A percentile compares a stretch with the other conserved stretches of the same genome.
phyloP scores from a whole-genome alignment of 2,888 invertebrate genomes.

The Hemicrepidius hirtus region DNA sequence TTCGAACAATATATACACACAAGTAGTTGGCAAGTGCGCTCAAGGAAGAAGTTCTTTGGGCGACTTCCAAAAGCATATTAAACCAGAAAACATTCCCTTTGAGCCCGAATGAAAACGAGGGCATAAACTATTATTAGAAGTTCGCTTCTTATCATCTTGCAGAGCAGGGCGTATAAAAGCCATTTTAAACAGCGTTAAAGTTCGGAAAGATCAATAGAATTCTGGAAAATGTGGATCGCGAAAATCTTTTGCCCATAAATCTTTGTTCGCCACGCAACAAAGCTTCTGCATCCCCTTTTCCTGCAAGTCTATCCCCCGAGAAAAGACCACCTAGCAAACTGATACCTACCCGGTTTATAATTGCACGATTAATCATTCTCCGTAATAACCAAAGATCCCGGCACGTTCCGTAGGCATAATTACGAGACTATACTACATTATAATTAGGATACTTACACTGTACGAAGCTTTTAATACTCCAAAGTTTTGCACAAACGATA shows the following conservation, averaged over 20 bases:
- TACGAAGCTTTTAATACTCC: conserved; percentile 55
- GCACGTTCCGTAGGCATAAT: conserved; percentile 60
- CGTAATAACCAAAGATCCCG: conserved; percentile 60
- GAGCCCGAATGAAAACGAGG: conserved; percentile 49
- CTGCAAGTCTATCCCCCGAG: conserved; percentile 52
- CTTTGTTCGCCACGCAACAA: conserved; percentile 55
- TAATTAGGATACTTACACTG: conserved; percentile 54
- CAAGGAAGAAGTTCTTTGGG: conserved; percentile 49
- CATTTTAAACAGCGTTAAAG: conserved; percentile 64
- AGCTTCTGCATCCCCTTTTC: conserved; percentile 52
- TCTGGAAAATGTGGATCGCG: conserved; percentile 62
- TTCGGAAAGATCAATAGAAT: conserved; percentile 62
- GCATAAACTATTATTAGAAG: conserved; percentile 62
- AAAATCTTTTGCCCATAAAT: conserved; percentile 62
- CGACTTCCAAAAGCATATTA: conserved; percentile 50
- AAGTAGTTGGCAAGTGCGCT: conserved; percentile 40
- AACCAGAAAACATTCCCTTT: conserved; percentile 54
- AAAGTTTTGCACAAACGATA: conserved; percentile 50
- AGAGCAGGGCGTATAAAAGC: conserved; percentile 60
- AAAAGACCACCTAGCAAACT: conserved; percentile 61
- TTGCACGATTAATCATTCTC: conserved; percentile 63
- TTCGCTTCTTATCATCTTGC: conserved; percentile 59
- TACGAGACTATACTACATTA: conserved; percentile 59
- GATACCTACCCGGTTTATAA: conserved; percentile 63
- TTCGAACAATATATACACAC: conserved; percentile 40